phyloP scores from a whole-genome alignment of 2,888 invertebrate genomes.

The Stenotaenia linearis region DNA sequence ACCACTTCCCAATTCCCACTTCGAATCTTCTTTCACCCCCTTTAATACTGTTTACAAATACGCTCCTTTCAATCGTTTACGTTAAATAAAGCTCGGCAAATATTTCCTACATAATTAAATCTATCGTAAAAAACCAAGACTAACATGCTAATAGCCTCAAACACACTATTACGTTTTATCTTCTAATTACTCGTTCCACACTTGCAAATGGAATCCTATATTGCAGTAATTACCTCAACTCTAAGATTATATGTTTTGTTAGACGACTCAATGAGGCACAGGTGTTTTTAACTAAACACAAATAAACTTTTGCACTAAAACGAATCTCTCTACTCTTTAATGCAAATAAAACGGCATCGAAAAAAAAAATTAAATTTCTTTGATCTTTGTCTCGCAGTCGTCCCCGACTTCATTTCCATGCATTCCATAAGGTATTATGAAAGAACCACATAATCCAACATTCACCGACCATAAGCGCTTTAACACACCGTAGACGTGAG shows the following conservation, averaged over 20 bases:
- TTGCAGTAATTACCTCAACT: not conserved
- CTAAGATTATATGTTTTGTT: conserved; percentile 4
- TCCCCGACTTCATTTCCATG: not conserved
- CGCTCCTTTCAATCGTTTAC: not conserved
- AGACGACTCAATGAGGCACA: not conserved
- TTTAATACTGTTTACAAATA: not conserved
- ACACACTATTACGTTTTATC: conserved; percentile 15
- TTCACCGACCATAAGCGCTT: not conserved
- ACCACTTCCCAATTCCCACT: conserved; percentile 13
- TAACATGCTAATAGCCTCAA: not conserved
- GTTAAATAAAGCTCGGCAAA: not conserved
- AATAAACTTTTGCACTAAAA: not conserved
- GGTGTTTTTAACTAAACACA: not conserved
- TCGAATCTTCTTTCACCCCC: not conserved
- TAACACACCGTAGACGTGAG: not conserved
- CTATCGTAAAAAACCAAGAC: not conserved
- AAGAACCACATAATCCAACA: not conserved
- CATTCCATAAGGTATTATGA: not conserved
- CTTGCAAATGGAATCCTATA: not conserved
- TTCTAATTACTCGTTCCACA: not conserved
- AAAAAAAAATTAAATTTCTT: too few species aligned
- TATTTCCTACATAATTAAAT: conserved; percentile 1
- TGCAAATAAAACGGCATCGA: too few species aligned
- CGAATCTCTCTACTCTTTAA: too few species aligned
- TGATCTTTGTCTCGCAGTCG: not conserved